Base-by-base conservation (phyloP, 2,113 vertebrate species). In the Vidua chalybeata region DNA sequence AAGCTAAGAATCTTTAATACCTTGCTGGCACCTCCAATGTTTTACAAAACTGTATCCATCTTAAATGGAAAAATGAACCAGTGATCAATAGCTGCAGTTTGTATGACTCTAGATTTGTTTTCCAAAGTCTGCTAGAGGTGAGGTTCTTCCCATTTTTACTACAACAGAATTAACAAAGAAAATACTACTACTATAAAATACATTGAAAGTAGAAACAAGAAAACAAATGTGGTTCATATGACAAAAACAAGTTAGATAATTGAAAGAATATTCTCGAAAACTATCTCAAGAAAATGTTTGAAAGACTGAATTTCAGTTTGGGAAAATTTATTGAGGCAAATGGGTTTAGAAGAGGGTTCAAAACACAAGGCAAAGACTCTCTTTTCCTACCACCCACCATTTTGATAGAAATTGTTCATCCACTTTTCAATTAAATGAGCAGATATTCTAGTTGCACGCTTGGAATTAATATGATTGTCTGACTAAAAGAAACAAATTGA, bases 21-120 rank as follows among this genome's bases (percentile, higher is more conserved):
- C 10, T 77, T 3, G 0, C 9, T 56, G 35, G 2, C 3, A 23
- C 5, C 5, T 52, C 7, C 27, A 61, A 4, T 31, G 9, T 6
- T 73, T 62, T 51, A 12, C 15, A 51, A 30, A 27, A 15, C 15
- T 31, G 5, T 39, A 16, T 39, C 10, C 6, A 13, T 8, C 1
- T 0, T 28, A 61, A 56, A 19, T 45, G 31, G 18, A 72, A 69
- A 67, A 71, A 8, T 28, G 26, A 66, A n/a, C 22, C 27, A 54
- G 31, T 69, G 9, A n/a, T 6, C 9, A 84, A 18, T 7, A 78
- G 17, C 19, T 62, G 22, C 11, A n/a, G 4, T 31, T 49, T 45
- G 9, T 3, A 13, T 5, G 7, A 35, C 17, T 81, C 58, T 24
- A 61, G 33, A 24, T 73, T 73, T 83, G 6, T 30, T 62, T 71